A percentile compares a stretch with the other conserved stretches of the same genome.
phyloP scores from a whole-genome alignment of 2,113 vertebrate genomes.

The Sakesphorus luctuosus region DNA sequence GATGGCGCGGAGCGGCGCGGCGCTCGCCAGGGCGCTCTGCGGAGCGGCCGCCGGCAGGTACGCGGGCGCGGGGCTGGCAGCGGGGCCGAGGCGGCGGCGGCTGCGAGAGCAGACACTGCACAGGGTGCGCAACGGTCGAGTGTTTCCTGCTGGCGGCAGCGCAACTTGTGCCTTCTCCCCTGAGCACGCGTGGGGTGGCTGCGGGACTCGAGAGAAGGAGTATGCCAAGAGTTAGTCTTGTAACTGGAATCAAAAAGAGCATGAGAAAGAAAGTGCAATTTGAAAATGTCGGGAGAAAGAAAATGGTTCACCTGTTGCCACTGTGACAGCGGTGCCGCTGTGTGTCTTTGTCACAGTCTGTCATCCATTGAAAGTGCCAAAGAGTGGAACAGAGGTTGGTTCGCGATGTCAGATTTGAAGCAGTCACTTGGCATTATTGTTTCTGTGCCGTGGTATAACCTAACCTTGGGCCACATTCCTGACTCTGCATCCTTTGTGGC shows the following conservation, averaged over 20 bases:
- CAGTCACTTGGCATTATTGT: background rate
- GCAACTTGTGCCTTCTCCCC: background rate
- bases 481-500: background rate
- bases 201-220: background rate
- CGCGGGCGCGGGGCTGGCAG: background rate
- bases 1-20: constrained; percentile 39
- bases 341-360: background rate
- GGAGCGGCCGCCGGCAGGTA: constrained; percentile 39
- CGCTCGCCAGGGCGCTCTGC: constrained; percentile 3
- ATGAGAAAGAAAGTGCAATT: no score
- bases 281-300: background rate
- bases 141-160: background rate
- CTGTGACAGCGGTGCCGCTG: background rate
- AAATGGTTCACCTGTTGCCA: background rate
- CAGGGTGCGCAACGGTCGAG: background rate
- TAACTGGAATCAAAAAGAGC: background rate
- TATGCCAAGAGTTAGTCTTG: background rate
- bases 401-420: background rate
- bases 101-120: background rate
- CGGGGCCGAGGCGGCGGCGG: no score
- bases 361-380: background rate
- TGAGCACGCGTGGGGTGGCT: background rate
- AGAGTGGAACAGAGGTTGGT: background rate
- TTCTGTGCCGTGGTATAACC: background rate
- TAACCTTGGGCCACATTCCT: background rate